These are phyloP conservation scores for Jacana jacana DNA, from an alignment of 2,113 vertebrate species.

Conservation along the genomic window DNA sequence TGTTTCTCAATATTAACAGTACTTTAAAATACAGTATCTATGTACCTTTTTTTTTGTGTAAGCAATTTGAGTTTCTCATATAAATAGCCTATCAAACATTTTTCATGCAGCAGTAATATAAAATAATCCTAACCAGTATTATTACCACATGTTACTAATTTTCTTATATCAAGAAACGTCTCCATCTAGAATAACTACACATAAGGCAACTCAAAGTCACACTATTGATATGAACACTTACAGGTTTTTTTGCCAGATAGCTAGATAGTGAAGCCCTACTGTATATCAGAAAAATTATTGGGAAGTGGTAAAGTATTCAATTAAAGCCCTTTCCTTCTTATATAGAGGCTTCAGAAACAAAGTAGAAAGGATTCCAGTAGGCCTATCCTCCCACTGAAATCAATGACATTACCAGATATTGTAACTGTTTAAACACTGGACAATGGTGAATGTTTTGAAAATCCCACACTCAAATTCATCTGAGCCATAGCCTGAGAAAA, in stretches of 20 bases:
- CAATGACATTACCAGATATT: background rate
- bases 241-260: background rate
- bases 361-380: background rate
- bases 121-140: background rate
- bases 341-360: background rate
- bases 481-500: background rate
- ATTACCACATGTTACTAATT: background rate
- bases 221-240: background rate
- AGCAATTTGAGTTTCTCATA: background rate
- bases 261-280: background rate
- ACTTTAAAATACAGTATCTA: constrained; percentile 67
- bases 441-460: background rate
- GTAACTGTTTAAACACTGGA: background rate
- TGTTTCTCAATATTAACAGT: constrained; percentile 55
- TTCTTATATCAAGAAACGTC: background rate
- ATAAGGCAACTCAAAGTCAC: background rate
- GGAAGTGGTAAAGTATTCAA: background rate
- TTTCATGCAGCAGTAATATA: background rate
- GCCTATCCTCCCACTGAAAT: background rate
- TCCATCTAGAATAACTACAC: background rate
- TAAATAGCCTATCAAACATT: background rate
- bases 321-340: background rate
- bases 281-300: background rate
- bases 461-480: background rate
- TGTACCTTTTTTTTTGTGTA: background rate